A percentile compares a stretch with the other conserved stretches of the same genome.
Evolutionary conservation across 2,113 vertebrate genomes (phyloP).

Genomic region (Prietella phreatophila): DNA sequence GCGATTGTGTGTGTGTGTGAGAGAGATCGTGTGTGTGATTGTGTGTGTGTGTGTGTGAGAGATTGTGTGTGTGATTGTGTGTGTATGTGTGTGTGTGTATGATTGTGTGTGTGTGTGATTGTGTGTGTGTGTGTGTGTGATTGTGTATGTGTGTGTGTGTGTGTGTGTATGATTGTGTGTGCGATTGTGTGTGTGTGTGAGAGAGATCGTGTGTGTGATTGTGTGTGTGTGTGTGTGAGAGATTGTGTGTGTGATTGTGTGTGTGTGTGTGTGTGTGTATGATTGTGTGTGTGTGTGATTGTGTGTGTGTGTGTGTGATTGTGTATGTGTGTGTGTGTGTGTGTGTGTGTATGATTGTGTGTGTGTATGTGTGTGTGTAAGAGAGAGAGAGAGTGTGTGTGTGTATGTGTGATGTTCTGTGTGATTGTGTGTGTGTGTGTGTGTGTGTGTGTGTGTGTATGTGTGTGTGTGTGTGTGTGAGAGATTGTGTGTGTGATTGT

Average conservation of each 20-base stretch:
- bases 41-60: conserved; percentile 38
- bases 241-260: conserved; percentile 30
- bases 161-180: conserved; percentile 32
- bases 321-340: conserved; percentile 38
- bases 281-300: conserved; percentile 31
- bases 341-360: conserved; percentile 35
- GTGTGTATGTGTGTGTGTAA: conserved; percentile 52
- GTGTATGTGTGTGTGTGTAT: conserved; percentile 39
- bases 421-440: conserved; percentile 38
- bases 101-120: conserved; percentile 31
- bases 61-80: conserved; percentile 30
- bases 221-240: conserved; percentile 38
- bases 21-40: conserved; percentile 28
- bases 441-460: conserved; percentile 37
- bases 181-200: conserved; percentile 39
- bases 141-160: conserved; percentile 38
- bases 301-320: conserved; percentile 38
- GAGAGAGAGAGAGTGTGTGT: conserved; percentile 55
- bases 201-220: conserved; percentile 28
- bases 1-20: conserved; percentile 38
- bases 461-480: conserved; percentile 35
- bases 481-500: no score
- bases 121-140: conserved; percentile 37
- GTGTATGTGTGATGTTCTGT: conserved; percentile 33
- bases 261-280: conserved; percentile 39